These are phyloP conservation scores for Penaeus indicus DNA, from an alignment of 1,140 invertebrate genomes.

Conservation along the genomic window DNA sequence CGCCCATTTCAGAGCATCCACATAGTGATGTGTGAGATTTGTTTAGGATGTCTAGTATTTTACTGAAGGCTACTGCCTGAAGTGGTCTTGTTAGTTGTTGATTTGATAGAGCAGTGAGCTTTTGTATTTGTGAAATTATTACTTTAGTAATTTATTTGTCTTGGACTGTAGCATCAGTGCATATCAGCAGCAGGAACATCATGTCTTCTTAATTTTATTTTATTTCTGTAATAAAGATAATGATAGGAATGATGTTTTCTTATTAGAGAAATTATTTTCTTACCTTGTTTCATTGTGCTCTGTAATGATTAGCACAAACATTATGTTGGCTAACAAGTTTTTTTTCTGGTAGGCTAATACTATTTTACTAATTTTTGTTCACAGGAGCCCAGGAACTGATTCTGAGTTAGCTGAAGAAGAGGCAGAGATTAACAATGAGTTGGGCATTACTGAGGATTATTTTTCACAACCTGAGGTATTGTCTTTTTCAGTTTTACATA, in stretches of 20 bases:
- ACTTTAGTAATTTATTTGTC: background rate
- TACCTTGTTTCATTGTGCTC: no score
- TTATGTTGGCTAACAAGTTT: no score
- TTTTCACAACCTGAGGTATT: conserved; percentile 50
- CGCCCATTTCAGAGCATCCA: conserved; percentile 3
- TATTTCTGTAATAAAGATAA: background rate
- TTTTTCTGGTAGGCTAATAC: no score
- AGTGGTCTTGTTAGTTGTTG: no score
- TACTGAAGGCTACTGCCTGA: no score
- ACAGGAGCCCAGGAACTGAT: conserved; percentile 53
- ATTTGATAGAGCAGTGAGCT: background rate
- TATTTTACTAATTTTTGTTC: background rate
- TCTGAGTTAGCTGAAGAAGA: conserved; percentile 45
- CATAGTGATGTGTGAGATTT: background rate
- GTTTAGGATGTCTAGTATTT: no score
- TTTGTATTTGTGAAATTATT: background rate
- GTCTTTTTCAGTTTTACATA: no score
- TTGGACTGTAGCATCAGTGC: background rate
- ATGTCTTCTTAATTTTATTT: background rate
- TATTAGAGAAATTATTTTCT: no score
- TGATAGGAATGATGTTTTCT: no score
- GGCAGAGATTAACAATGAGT: conserved; percentile 49
- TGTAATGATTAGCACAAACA: no score
- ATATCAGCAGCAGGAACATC: background rate
- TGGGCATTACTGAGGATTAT: conserved; percentile 49